Base-by-base conservation (phyloP, 2,797 vertebrate species). In the Octomys mimax region DNA sequence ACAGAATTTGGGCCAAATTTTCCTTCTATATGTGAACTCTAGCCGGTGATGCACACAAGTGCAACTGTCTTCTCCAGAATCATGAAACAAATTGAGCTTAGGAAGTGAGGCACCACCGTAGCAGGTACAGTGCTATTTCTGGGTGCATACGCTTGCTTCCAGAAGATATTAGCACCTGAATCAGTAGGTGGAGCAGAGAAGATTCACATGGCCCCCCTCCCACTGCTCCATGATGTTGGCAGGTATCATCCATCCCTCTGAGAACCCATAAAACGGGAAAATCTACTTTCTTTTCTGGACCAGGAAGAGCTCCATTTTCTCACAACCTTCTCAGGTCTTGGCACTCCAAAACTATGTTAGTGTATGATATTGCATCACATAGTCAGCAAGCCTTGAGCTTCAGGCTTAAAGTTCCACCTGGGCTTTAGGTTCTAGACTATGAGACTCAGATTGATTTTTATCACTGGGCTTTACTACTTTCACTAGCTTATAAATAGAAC, bases 361-460 rank as follows among this genome's bases (percentile, higher is more conserved):
- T 1, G 5, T 2, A 26, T 1, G 5, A 16, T 33, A 3, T 16
- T n/a, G 21, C 22, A 12, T 71, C 3, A 6, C 0, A 2, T 18
- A 14, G 59, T 59, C 31, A 9, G n/a, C 11, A 59, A 14, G 9
- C 33, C 54, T 24, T 39, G 42, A 26, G 36, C 8, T 8, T 85
- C 42, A 62, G 6, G 59, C 52, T 52, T 19, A 90, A 13, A 90
- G 4, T 36, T 59, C 6, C 2, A 39, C 9, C 1, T 26, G 26
- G 33, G 26, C 2, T 52, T 61, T 57, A 26, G 13, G 31, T 94
- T 14, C 24, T 42, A 71, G 5, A 1, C n/a, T 59, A 11, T 24
- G 31, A 61, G 2, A 16, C 24, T 46, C 61, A 68, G 49, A 52
- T n/a, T 24, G 11, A 26, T 19, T 86, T 79, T 49, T 26, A 24